Evolutionary conservation across 1,140 invertebrate species (phyloP).

Genomic region (Tetramorium simillimum): DNA sequence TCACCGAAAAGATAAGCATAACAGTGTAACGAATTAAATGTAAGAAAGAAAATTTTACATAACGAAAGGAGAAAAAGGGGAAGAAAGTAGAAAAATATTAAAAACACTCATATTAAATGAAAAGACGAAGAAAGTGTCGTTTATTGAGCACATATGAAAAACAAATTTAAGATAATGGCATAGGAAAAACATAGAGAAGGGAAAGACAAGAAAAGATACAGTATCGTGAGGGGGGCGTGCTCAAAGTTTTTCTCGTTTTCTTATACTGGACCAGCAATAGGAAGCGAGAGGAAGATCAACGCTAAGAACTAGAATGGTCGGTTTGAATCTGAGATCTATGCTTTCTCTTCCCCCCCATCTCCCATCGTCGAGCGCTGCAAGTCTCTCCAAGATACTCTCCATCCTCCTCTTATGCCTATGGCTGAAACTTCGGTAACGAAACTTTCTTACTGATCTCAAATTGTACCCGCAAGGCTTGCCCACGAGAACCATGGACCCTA

Average conservation of each 20-base stretch:
- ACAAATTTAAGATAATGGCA: conserved; percentile 63
- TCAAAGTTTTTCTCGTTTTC: conserved; percentile 74
- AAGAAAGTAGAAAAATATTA: neutral
- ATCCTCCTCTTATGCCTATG: conserved; percentile 35
- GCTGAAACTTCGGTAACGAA: conserved; percentile 54
- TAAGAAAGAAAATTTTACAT: neutral
- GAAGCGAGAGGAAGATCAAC: conserved; percentile 25
- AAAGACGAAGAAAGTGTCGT: conserved; percentile 42
- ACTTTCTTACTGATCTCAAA: conserved; percentile 57
- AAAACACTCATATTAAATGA: conserved; percentile 20
- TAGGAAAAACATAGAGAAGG: neutral
- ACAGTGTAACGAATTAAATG: conserved; percentile 13
- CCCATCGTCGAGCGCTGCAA: conserved; percentile 18
- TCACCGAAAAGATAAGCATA: neutral
- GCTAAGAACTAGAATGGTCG: conserved; percentile 36
- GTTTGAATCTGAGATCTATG: conserved; percentile 26
- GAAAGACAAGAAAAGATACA: neutral
- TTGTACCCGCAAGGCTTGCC: conserved; percentile 38
- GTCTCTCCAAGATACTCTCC: conserved; percentile 34
- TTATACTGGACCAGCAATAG: conserved; percentile 65
- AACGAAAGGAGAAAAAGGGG: conserved; percentile 1
- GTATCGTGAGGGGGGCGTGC: conserved; percentile 33
- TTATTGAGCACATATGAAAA: conserved; percentile 69
- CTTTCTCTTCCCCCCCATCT: conserved; percentile 26
- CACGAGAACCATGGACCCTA: conserved; percentile 1